Percentiles rank a stretch among this genome's conserved stretches.
phyloP scores from a whole-genome alignment of 2,888 invertebrate genomes.

The Rhagophthalmus giganteus region DNA sequence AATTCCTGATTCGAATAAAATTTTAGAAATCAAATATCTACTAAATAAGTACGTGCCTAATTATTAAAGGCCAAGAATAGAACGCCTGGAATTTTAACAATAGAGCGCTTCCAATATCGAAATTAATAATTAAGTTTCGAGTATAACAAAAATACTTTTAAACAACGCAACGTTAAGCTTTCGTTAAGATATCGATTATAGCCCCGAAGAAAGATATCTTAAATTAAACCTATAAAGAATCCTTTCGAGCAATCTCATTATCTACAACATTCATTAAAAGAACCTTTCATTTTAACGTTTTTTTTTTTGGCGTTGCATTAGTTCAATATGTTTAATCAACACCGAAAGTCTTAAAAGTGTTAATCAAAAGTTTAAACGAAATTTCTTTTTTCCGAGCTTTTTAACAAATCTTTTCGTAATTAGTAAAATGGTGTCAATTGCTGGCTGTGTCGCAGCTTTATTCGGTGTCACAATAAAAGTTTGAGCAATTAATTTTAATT shows the following conservation, averaged over 20 bases:
- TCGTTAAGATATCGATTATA: slow-evolving; percentile 1
- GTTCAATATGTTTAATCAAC: slow-evolving; percentile 3
- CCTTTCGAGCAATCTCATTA: slow-evolving; percentile 2
- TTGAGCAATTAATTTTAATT: no score
- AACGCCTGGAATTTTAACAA: no score
- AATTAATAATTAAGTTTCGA: neutral
- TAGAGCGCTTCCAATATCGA: no score
- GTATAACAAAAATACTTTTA: no score
- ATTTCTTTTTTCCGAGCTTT: neutral
- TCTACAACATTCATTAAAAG: slow-evolving; percentile 5
- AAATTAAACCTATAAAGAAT: slow-evolving; percentile 1
- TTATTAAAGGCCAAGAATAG: no score
- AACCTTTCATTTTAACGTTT: neutral
- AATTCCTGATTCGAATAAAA: no score
- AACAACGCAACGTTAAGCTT: neutral
- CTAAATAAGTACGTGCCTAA: no score
- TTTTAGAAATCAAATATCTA: no score
- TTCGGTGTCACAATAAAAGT: neutral
- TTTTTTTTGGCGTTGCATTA: neutral
- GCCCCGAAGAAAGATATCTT: slow-evolving; percentile 1
- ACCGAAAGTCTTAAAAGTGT: neutral
- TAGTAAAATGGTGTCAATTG: neutral
- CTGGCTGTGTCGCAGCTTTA: neutral
- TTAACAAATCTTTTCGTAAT: neutral
- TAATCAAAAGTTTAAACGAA: neutral